phyloP scores from a whole-genome alignment of 2,113 vertebrate genomes.

The Tylochromis polylepis region DNA sequence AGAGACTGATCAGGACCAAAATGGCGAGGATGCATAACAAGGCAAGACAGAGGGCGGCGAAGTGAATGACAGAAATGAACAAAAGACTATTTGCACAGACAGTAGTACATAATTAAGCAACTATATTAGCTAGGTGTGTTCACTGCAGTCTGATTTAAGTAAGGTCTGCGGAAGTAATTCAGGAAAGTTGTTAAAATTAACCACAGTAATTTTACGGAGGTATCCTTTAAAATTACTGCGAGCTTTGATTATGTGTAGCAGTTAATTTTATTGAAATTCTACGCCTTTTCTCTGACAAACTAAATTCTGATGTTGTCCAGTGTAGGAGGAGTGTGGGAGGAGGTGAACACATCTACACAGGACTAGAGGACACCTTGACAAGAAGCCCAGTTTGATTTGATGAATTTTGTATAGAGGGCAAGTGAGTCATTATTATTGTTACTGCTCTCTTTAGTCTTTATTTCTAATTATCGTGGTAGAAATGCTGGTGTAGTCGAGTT shows the following conservation, averaged over 20 bases:
- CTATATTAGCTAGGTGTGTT: neutral
- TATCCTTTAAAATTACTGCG: neutral
- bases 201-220: neutral
- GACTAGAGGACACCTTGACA: conserved; percentile 11
- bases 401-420: neutral
- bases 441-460: neutral
- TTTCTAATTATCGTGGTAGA: accelerated
- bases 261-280: neutral
- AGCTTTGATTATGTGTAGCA: neutral
- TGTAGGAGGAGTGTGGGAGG: conserved; percentile 30
- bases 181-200: accelerated
- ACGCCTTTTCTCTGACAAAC: neutral
- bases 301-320: neutral
- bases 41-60: neutral
- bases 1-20: accelerated
- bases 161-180: neutral
- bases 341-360: conserved; percentile 15
- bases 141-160: neutral
- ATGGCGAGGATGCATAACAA: neutral
- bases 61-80: neutral
- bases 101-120: neutral
- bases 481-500: accelerated
- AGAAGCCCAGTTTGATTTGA: neutral
- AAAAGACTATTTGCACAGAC: neutral
- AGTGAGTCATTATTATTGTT: neutral